phyloP scores from a whole-genome alignment of 1,140 invertebrate species.

The Pomacea maculata region DNA sequence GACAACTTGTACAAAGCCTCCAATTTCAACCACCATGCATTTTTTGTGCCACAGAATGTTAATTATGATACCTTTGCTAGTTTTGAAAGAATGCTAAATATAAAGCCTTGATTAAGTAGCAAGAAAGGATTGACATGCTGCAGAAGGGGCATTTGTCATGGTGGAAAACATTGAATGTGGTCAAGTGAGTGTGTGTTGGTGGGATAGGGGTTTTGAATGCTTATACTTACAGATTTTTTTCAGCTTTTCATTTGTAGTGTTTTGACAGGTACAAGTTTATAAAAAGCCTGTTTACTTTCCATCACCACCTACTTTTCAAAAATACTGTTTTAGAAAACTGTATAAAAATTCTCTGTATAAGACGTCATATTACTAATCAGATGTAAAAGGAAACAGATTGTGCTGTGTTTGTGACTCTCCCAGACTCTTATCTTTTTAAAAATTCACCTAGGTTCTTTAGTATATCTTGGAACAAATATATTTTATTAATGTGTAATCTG shows the following conservation, averaged over 20 bases:
- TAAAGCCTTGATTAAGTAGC: slow-evolving; percentile 4
- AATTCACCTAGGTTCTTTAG: too few relatives aligned
- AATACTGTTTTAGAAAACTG: too few relatives aligned
- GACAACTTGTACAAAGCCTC: slow-evolving; percentile 48
- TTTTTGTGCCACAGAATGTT: slow-evolving; percentile 47
- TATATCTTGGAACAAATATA: too few relatives aligned
- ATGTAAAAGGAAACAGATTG: not conserved
- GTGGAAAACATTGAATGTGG: slow-evolving; percentile 10
- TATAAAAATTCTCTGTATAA: not conserved
- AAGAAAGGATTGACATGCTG: not conserved
- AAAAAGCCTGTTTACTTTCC: not conserved
- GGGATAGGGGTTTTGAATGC: not conserved
- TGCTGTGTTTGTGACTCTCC: not conserved
- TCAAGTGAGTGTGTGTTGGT: not conserved
- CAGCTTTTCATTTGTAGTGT: too few relatives aligned
- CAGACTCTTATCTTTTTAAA: too few relatives aligned
- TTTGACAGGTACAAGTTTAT: not conserved
- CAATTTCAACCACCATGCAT: slow-evolving; percentile 50
- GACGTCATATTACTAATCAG: not conserved
- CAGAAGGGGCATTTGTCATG: not conserved
- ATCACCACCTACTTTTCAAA: too few relatives aligned
- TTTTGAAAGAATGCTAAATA: slow-evolving; percentile 32
- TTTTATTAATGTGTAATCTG: too few relatives aligned
- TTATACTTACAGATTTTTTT: not conserved
- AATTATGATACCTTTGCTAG: slow-evolving; percentile 44